Conservation (phyloP, 1,140 invertebrate species). For the Brachionus paranguensis region DNA sequence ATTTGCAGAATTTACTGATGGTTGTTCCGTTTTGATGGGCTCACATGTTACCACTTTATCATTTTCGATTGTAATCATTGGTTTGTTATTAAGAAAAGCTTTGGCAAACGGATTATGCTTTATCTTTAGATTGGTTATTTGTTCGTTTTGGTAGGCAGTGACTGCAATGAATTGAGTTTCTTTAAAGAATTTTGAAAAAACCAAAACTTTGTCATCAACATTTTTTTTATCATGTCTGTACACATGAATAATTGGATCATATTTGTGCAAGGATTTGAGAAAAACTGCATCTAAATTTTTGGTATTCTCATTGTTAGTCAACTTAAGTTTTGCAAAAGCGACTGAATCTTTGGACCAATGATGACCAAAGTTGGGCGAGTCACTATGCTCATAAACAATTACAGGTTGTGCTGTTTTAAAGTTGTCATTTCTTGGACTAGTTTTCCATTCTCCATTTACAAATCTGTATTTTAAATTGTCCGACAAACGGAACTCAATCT, state of each 20-base stretch:
- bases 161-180: slow-evolving; percentile 96
- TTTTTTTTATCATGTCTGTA: slow-evolving; percentile 64
- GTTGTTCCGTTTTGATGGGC: not conserved
- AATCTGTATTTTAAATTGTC: slow-evolving; percentile 38
- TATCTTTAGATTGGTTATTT: slow-evolving; percentile 44
- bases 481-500: not conserved
- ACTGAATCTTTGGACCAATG: slow-evolving; percentile 35
- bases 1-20: not conserved
- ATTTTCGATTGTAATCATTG: slow-evolving; percentile 15
- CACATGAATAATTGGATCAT: slow-evolving; percentile 97
- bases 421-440: slow-evolving; percentile 35
- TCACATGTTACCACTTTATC: not conserved
- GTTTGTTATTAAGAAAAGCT: slow-evolving; percentile 41
- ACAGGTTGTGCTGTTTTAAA: not conserved
- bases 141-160: slow-evolving; percentile 57
- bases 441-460: slow-evolving; percentile 36
- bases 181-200: slow-evolving; percentile 95
- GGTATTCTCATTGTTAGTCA: slow-evolving; percentile 38
- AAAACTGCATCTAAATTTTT: slow-evolving; percentile 64
- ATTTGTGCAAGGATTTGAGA: slow-evolving; percentile 99
- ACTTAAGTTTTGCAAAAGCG: slow-evolving; percentile 16
- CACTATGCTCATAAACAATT: not conserved
- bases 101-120: slow-evolving; percentile 42
- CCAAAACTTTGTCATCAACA: slow-evolving; percentile 51
- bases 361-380: slow-evolving; percentile 19